Evolutionary conservation across 2,797 vertebrate species (phyloP).

Genomic region (Euthynnus affinis): DNA sequence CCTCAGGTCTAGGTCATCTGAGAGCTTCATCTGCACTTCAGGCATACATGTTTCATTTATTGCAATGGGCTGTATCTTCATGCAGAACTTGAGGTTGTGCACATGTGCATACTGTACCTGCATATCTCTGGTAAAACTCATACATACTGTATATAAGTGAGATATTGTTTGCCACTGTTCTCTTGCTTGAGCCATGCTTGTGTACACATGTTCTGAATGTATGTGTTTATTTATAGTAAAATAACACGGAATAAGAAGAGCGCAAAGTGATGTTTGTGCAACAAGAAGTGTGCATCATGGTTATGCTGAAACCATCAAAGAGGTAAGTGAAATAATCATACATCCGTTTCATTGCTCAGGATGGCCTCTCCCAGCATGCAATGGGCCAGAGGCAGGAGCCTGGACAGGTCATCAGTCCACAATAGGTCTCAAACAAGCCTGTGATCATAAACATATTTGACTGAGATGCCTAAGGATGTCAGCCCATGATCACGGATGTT

Average conservation of each 20-base stretch:
- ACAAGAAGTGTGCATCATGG: background rate
- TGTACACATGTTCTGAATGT: background rate
- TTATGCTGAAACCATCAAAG: too few species aligned
- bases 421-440: constrained; percentile 1
- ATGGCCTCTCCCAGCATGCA: constrained; percentile 15
- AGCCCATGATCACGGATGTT: constrained; percentile 31
- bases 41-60: background rate
- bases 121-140: background rate
- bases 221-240: background rate
- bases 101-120: background rate
- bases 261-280: constrained; percentile 7
- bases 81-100: background rate
- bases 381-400: background rate
- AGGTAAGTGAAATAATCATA: background rate
- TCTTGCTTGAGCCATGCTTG: background rate
- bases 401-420: background rate
- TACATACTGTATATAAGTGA: background rate
- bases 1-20: constrained; percentile 4
- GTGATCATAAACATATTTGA: background rate
- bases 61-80: background rate
- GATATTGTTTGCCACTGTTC: background rate
- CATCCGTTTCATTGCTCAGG: constrained; percentile 12
- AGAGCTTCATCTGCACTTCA: constrained; percentile 8
- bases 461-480: constrained; percentile 34
- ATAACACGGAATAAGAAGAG: background rate